Evolutionary conservation across 2,113 vertebrate species (phyloP).

Genomic region (Ictidomys tridecemlineatus): DNA sequence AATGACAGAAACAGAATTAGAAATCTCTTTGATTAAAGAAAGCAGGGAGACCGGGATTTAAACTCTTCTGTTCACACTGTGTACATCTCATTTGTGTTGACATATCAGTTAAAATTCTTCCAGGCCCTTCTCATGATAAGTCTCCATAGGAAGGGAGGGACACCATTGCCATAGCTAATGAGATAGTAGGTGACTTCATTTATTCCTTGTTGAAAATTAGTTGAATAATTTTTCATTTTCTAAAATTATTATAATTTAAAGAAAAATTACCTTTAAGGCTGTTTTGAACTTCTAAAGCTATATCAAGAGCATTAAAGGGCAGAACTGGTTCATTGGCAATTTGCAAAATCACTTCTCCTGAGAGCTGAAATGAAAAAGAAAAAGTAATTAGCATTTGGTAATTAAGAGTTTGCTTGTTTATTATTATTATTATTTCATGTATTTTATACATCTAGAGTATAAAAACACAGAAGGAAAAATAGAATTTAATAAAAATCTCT

Average conservation of each 20-base stretch:
- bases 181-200: background rate
- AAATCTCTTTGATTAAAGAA: background rate
- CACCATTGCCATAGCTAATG: background rate
- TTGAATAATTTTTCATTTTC: background rate
- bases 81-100: background rate
- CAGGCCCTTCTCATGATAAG: background rate
- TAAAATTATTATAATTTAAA: constrained; percentile 67
- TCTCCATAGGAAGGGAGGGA: background rate
- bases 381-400: constrained; percentile 57
- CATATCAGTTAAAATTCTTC: background rate
- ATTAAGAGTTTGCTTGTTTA: background rate
- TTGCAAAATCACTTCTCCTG: constrained; percentile 93
- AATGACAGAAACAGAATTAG: background rate
- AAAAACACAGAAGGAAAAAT: background rate
- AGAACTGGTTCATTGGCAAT: constrained; percentile 94
- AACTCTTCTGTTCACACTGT: background rate
- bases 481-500: background rate
- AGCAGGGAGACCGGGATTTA: background rate
- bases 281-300: constrained; percentile 95
- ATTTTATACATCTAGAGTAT: background rate
- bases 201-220: background rate
- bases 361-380: constrained; percentile 91
- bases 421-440: constrained; percentile 28
- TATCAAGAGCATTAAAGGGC: constrained; percentile 95
- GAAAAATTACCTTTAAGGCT: constrained; percentile 94